Percentiles rank a stretch among this genome's conserved stretches.
Evolutionary conservation across 2,888 invertebrate genomes (phyloP).

Genomic region (Dasypolia templi): DNA sequence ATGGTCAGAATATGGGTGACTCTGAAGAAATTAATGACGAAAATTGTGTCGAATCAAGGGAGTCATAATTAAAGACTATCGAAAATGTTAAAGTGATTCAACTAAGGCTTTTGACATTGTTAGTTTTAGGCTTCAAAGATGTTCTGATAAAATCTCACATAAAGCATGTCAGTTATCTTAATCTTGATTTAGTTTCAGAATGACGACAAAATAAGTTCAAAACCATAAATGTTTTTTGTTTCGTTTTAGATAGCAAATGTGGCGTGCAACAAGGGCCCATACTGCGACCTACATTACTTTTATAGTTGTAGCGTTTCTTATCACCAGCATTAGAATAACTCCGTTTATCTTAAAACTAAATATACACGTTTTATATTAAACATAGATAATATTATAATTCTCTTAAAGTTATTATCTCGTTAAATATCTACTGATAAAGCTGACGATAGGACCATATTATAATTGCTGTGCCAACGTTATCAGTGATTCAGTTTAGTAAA

Average conservation of each 20-base stretch:
- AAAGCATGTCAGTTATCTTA: not conserved
- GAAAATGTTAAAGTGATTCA: not conserved
- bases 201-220: conserved; percentile 1
- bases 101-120: conserved; percentile 7
- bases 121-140: not conserved
- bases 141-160: not conserved
- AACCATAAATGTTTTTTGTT: conserved; percentile 13
- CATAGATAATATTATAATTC: conserved; percentile 47
- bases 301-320: conserved; percentile 34
- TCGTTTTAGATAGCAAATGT: not conserved
- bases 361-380: conserved; percentile 45
- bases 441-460: conserved; percentile 16
- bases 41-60: not conserved
- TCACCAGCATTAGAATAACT: conserved; percentile 35
- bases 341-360: conserved; percentile 53
- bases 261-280: conserved; percentile 35
- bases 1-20: not conserved
- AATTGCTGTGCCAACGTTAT: conserved; percentile 26
- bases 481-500: conserved; percentile 29
- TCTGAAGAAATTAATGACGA: not conserved
- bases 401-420: conserved; percentile 40
- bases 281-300: conserved; percentile 48
- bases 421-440: conserved; percentile 33
- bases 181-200: conserved; percentile 6
- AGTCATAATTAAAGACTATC: not conserved